Conservation (phyloP, 2,113 vertebrate species). For the Oryzias celebensis region DNA sequence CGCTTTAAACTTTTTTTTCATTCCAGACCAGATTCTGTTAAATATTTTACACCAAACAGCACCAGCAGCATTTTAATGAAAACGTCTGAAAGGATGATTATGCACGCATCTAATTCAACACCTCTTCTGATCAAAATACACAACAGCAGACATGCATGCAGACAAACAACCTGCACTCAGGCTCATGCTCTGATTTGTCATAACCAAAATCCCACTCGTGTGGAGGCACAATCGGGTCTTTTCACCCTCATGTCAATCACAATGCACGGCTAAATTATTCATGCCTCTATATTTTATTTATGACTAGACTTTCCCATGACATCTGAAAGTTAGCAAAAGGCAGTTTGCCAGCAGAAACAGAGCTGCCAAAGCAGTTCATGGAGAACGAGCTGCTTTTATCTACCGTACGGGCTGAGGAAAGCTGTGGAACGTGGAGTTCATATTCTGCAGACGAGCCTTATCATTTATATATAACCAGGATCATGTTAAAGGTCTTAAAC, state of each 20-base stretch:
- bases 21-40: background rate
- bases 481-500: conserved; percentile 62
- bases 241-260: conserved; percentile 78
- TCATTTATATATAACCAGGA: conserved; percentile 74
- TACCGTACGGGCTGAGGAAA: conserved; percentile 66
- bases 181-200: conserved; percentile 63
- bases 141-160: conserved; percentile 21
- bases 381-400: conserved; percentile 74
- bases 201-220: conserved; percentile 71
- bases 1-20: conserved; percentile 18
- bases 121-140: conserved; percentile 47
- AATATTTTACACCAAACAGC: conserved; percentile 5
- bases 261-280: conserved; percentile 78
- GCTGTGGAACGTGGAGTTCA: conserved; percentile 67
- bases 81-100: conserved; percentile 23
- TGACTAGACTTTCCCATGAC: conserved; percentile 78
- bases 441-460: conserved; percentile 70
- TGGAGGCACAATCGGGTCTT: conserved; percentile 72
- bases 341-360: conserved; percentile 69
- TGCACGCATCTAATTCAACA: conserved; percentile 21
- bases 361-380: conserved; percentile 73
- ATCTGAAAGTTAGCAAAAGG: conserved; percentile 75
- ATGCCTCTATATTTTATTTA: conserved; percentile 79
- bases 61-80: conserved; percentile 22
- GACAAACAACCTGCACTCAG: conserved; percentile 29